Evolutionary conservation across 2,888 invertebrate genomes (phyloP).

Genomic region (Nineta flava): DNA sequence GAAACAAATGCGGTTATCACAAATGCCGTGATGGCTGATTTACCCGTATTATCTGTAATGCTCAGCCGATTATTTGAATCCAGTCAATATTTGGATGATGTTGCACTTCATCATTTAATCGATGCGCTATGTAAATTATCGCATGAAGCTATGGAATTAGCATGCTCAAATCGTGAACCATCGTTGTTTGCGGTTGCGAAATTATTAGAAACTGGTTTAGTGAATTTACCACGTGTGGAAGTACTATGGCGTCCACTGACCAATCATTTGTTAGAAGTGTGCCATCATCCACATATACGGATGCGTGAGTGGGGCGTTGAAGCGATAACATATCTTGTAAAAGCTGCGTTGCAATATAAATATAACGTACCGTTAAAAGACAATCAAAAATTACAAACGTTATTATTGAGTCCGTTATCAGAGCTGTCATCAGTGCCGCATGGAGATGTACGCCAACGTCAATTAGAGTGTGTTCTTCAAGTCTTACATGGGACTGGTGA

Average conservation of each 20-base stretch:
- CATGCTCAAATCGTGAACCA: constrained; percentile 90
- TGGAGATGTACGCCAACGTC: constrained; percentile 85
- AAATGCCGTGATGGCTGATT: constrained; percentile 90
- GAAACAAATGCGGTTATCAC: constrained; percentile 81
- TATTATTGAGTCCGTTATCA: constrained; percentile 77
- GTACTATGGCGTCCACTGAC: constrained; percentile 92
- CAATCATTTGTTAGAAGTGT: constrained; percentile 89
- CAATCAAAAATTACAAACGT: constrained; percentile 74
- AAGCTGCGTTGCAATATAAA: constrained; percentile 76
- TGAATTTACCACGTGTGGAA: constrained; percentile 84
- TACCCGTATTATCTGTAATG: constrained; percentile 82
- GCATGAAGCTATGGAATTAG: constrained; percentile 92
- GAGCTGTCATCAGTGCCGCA: constrained; percentile 81
- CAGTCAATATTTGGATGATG: constrained; percentile 84
- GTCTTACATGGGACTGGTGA: constrained; percentile 89
- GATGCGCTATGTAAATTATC: constrained; percentile 93
- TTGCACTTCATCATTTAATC: constrained; percentile 87
- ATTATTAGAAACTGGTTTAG: constrained; percentile 90
- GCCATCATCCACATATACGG: constrained; percentile 84
- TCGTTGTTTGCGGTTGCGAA: constrained; percentile 95
- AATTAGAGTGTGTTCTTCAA: constrained; percentile 85
- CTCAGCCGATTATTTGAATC: constrained; percentile 87
- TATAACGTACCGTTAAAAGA: constrained; percentile 63
- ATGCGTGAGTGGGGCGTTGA: constrained; percentile 98
- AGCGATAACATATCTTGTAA: constrained; percentile 86